Evolutionary conservation across 1,140 invertebrate species (phyloP).

Genomic region (Drosophila tsacasi): DNA sequence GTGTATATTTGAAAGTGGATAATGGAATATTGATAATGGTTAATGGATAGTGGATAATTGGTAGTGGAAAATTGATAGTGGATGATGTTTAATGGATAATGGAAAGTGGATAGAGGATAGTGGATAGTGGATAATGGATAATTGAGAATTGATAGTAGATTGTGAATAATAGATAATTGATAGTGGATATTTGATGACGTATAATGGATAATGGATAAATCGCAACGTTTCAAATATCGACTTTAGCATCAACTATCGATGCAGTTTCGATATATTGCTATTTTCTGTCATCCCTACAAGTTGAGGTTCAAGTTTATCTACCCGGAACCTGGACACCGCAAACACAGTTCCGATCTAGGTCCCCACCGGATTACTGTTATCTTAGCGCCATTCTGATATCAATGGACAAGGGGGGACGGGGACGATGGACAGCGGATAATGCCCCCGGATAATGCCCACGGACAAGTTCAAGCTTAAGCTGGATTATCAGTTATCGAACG

Average conservation of each 20-base stretch:
- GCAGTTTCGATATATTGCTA: not conserved
- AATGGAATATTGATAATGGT: too few species aligned
- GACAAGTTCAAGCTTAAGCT: conserved; percentile 34
- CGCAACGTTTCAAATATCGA: not conserved
- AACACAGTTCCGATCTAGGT: conserved; percentile 1
- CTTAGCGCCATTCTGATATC: not conserved
- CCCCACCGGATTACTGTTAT: conserved; percentile 1
- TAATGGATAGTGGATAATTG: too few species aligned
- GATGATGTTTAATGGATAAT: too few species aligned
- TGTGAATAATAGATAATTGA: too few species aligned
- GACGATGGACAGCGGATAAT: not conserved
- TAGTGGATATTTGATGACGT: too few species aligned
- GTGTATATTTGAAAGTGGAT: too few species aligned
- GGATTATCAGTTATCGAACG: not conserved
- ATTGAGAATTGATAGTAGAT: too few species aligned
- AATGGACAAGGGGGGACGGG: not conserved
- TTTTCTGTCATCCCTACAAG: not conserved
- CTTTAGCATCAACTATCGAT: not conserved
- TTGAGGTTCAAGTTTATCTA: conserved; percentile 3
- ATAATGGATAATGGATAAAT: not conserved
- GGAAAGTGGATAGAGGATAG: not conserved
- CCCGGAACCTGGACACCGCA: not conserved
- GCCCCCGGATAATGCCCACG: not conserved
- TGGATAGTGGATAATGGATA: not conserved
- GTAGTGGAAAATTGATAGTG: too few species aligned